phyloP scores from a whole-genome alignment of 1,140 invertebrate genomes.

The Melanaphis sacchari region DNA sequence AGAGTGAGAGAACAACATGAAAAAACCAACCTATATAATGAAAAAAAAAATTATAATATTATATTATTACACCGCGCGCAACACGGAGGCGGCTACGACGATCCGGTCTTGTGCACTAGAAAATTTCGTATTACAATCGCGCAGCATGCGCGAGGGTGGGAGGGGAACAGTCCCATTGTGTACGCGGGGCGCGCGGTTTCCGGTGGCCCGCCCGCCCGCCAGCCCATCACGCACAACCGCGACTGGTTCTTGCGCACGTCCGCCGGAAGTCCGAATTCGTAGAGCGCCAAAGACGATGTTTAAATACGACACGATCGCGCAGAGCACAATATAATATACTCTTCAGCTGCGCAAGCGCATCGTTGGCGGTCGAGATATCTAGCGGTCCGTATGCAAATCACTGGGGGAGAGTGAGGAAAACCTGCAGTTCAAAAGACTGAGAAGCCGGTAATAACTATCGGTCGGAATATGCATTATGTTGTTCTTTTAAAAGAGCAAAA shows the following conservation, averaged over 20 bases:
- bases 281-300: constrained; percentile 20
- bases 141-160: neutral
- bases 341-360: neutral
- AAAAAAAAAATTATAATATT: constrained; percentile 8
- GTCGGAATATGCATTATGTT: neutral
- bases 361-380: neutral
- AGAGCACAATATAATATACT: neutral
- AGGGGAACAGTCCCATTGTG: neutral
- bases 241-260: neutral
- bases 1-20: neutral
- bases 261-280: constrained; percentile 44
- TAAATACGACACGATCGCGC: neutral
- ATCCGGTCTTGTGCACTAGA: constrained; percentile 16
- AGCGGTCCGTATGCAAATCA: neutral
- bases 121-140: constrained; percentile 39
- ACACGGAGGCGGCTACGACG: neutral
- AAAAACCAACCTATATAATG: neutral
- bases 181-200: neutral
- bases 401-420: neutral
- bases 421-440: neutral
- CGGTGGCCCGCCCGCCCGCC: neutral
- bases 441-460: neutral
- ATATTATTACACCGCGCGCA: neutral
- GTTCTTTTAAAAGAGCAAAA: neutral
- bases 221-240: neutral